Percentiles rank a stretch among this genome's conserved stretches.
phyloP scores from a whole-genome alignment of 2,113 vertebrate genomes.

The Axis porcinus region DNA sequence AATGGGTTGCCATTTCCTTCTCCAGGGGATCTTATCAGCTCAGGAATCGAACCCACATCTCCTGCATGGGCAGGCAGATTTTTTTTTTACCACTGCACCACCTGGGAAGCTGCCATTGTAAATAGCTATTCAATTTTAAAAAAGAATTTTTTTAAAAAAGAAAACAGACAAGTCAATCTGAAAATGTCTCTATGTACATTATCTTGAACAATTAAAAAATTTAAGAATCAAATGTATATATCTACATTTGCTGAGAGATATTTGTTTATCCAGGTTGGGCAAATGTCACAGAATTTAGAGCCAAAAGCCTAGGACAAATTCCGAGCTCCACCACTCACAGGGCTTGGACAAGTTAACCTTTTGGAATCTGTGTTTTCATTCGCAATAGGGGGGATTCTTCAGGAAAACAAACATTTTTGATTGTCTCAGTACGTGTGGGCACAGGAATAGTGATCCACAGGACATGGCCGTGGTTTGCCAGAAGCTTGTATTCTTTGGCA shows the following conservation, averaged over 20 bases:
- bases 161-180: neutral
- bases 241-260: neutral
- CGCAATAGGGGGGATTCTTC: neutral
- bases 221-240: neutral
- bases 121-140: neutral
- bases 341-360: neutral
- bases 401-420: neutral
- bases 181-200: neutral
- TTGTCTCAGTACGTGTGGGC: neutral
- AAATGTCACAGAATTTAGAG: neutral
- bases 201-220: neutral
- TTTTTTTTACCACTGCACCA: neutral
- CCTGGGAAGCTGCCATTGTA: neutral
- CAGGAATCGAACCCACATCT: neutral
- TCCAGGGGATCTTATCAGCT: neutral
- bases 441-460: neutral
- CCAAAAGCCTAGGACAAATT: neutral
- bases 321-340: neutral
- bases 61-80: neutral
- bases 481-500: neutral
- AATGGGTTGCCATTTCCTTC: neutral
- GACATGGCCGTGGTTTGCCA: neutral
- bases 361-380: neutral
- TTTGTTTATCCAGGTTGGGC: neutral
- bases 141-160: neutral